A percentile compares a stretch with the other conserved stretches of the same genome.
Conservation (phyloP, 2,888 invertebrate genomes). For the Monopis laevigella region DNA sequence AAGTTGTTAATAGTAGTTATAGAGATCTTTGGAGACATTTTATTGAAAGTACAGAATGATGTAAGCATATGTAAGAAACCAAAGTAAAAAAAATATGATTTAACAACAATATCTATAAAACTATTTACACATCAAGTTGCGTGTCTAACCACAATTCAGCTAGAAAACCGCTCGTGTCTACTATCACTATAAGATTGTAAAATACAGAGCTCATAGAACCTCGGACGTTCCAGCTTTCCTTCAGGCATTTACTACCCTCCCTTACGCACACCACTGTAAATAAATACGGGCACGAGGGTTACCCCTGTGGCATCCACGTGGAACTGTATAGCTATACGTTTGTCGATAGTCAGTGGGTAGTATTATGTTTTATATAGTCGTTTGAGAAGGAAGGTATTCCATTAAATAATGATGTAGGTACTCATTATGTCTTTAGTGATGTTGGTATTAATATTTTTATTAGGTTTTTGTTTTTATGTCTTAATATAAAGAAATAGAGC, state of each 20-base stretch:
- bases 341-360: too few species aligned
- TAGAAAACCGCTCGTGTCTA: constrained; percentile 10
- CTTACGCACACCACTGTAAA: constrained; percentile 4
- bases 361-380: too few species aligned
- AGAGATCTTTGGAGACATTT: too few species aligned
- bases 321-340: too few species aligned
- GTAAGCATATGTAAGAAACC: too few species aligned
- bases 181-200: constrained; percentile 10
- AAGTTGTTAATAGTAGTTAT: too few species aligned
- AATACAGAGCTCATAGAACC: constrained; percentile 1
- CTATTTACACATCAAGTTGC: not conserved
- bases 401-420: too few species aligned
- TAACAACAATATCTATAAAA: too few species aligned
- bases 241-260: constrained; percentile 10
- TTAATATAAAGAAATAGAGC: not conserved
- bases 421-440: not conserved
- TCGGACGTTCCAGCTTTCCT: constrained; percentile 4
- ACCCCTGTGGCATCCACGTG: not conserved
- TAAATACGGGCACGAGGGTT: not conserved
- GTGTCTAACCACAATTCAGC: constrained; percentile 5
- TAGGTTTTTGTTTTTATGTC: not conserved
- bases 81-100: too few species aligned
- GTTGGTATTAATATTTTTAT: not conserved
- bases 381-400: too few species aligned
- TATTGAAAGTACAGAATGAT: too few species aligned